Percentiles rank a stretch among this genome's conserved stretches.
These are phyloP conservation scores for Mus spicilegus DNA, from an alignment of 2,113 vertebrate species.

Conservation along the genomic window DNA sequence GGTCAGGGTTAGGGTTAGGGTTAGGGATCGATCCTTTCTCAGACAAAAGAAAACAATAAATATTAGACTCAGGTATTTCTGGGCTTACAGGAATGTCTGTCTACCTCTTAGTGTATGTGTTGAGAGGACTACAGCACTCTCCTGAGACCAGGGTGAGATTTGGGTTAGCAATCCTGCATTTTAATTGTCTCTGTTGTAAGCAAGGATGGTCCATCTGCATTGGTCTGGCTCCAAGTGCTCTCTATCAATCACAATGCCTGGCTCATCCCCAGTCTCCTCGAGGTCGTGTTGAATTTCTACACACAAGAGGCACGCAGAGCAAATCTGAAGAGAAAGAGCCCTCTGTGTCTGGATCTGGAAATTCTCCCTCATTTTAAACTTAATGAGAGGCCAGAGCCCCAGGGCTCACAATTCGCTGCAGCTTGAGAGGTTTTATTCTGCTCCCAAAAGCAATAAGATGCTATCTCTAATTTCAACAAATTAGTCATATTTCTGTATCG, in stretches of 20 bases:
- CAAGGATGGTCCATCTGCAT: not conserved
- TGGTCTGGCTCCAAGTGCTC: not conserved
- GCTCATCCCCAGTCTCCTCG: not conserved
- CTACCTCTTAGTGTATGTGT: not conserved
- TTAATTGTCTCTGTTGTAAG: not conserved
- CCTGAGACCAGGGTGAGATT: not conserved
- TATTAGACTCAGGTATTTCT: not conserved
- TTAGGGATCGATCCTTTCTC: too few relatives aligned
- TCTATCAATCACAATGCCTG: not conserved
- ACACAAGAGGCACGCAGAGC: not conserved
- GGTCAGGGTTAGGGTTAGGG: too few relatives aligned
- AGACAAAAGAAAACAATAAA: not conserved
- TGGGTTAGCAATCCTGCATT: not conserved
- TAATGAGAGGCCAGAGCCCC: not conserved
- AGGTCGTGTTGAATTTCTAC: not conserved
- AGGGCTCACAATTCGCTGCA: not conserved
- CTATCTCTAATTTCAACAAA: conserved; percentile 33
- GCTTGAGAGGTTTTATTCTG: not conserved
- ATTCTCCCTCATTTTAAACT: conserved; percentile 23
- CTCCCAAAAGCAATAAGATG: not conserved
- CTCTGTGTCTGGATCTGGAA: not conserved
- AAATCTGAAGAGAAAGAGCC: conserved; percentile 43
- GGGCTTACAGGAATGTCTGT: not conserved
- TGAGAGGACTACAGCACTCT: not conserved
- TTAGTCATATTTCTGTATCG: conserved; percentile 2